Percentiles rank a stretch among this genome's conserved stretches.
Conservation (phyloP, 2,113 vertebrate genomes). For the Elgaria multicarinata region DNA sequence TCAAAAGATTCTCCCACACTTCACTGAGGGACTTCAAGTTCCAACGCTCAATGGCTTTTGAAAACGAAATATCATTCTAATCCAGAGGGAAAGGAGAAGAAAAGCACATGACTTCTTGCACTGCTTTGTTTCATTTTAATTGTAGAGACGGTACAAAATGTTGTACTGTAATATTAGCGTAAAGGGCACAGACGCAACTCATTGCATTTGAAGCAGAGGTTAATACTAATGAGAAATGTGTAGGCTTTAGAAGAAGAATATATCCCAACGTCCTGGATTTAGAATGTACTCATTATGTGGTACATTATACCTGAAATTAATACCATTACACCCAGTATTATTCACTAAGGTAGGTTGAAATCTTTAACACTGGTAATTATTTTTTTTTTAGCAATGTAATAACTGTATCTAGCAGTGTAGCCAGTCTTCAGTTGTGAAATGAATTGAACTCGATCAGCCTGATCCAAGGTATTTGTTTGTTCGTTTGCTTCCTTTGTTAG, state of each 20-base stretch:
- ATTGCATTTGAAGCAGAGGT: not conserved
- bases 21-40: not conserved
- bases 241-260: not conserved
- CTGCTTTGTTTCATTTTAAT: constrained; percentile 11
- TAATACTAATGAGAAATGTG: not conserved
- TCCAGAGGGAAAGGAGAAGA: not conserved
- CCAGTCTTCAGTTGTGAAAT: constrained; percentile 6
- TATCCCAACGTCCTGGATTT: not conserved
- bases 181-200: not conserved
- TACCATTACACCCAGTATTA: not conserved
- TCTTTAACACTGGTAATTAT: not conserved
- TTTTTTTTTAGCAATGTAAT: constrained; percentile 28
- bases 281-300: not conserved
- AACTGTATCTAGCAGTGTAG: constrained; percentile 2
- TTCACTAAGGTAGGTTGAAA: not conserved
- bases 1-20: not conserved
- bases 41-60: not conserved
- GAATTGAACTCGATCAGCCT: not conserved
- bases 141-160: not conserved
- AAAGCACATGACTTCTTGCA: not conserved
- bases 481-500: not conserved
- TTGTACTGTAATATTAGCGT: not conserved
- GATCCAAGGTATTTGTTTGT: not conserved
- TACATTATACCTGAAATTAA: not conserved
- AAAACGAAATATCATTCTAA: not conserved